These are phyloP conservation scores for Phainopepla nitens DNA, from an alignment of 2,113 vertebrate genomes.

Conservation along the genomic window DNA sequence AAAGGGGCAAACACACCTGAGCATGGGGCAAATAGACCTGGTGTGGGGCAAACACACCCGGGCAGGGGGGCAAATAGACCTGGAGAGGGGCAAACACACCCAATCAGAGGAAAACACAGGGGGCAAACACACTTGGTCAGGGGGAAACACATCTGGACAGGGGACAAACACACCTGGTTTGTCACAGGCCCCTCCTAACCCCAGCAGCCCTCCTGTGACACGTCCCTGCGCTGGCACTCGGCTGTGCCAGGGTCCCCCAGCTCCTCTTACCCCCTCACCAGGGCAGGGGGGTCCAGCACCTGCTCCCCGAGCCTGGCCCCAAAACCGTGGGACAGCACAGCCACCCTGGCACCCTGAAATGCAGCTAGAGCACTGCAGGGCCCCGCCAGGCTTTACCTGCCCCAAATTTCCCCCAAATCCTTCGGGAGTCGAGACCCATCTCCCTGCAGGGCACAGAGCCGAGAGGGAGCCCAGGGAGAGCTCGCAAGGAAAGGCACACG, in stretches of 20 bases:
- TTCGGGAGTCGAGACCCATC: accelerated
- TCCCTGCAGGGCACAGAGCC: background rate
- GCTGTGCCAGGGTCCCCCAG: background rate
- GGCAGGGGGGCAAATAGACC: too few species aligned
- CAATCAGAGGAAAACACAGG: too few species aligned
- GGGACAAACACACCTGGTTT: background rate
- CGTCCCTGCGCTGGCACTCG: background rate
- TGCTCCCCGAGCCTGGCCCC: accelerated
- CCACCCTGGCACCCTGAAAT: background rate
- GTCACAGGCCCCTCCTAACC: background rate
- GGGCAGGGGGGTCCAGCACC: background rate
- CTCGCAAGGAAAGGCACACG: background rate
- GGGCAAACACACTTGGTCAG: background rate
- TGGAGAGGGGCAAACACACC: too few species aligned
- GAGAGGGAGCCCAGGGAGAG: background rate
- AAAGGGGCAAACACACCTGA: background rate
- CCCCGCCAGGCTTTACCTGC: background rate
- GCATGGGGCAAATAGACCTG: background rate
- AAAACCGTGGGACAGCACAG: accelerated
- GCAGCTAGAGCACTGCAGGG: background rate
- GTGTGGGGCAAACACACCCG: too few species aligned
- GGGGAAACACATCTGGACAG: accelerated
- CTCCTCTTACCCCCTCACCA: background rate
- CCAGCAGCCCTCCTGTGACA: background rate
- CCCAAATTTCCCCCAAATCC: background rate